Evolutionary conservation across 1,140 invertebrate species (phyloP).

Genomic region (Laodelphax striatellus): DNA sequence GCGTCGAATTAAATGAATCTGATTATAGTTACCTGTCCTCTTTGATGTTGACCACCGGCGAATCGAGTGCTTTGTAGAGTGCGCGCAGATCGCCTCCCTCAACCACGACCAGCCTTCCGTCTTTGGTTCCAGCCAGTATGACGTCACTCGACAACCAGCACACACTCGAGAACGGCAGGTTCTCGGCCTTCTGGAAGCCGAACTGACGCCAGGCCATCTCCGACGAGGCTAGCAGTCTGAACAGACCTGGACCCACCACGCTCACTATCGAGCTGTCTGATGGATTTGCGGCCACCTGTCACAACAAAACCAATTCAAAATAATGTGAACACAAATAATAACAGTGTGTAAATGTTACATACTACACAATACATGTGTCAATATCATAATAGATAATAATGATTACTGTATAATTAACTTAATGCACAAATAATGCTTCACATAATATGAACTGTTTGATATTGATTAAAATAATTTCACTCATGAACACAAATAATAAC

Average conservation of each 20-base stretch:
- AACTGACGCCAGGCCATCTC: slow-evolving; percentile 71
- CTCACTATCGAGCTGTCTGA: slow-evolving; percentile 60
- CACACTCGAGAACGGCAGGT: slow-evolving; percentile 52
- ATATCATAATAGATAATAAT: too few relatives aligned
- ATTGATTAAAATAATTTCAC: too few relatives aligned
- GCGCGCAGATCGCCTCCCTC: slow-evolving; percentile 67
- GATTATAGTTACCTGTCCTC: too few relatives aligned
- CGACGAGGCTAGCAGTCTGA: slow-evolving; percentile 62
- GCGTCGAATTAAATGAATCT: too few relatives aligned
- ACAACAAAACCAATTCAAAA: too few relatives aligned
- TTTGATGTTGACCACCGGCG: slow-evolving; percentile 22
- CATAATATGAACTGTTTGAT: too few relatives aligned
- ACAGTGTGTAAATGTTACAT: too few relatives aligned
- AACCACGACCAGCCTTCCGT: slow-evolving; percentile 58
- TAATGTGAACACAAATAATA: too few relatives aligned
- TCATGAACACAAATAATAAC: too few relatives aligned
- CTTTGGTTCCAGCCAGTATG: slow-evolving; percentile 60
- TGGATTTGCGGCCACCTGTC: slow-evolving; percentile 58
- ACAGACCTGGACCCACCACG: slow-evolving; percentile 55
- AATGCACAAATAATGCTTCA: too few relatives aligned
- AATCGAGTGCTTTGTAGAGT: slow-evolving; percentile 42
- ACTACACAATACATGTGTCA: too few relatives aligned
- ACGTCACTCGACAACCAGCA: slow-evolving; percentile 61
- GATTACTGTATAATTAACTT: too few relatives aligned
- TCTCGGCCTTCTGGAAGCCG: slow-evolving; percentile 70